Base-by-base conservation (phyloP, 2,888 invertebrate genomes). In the Nasonia oneida region DNA sequence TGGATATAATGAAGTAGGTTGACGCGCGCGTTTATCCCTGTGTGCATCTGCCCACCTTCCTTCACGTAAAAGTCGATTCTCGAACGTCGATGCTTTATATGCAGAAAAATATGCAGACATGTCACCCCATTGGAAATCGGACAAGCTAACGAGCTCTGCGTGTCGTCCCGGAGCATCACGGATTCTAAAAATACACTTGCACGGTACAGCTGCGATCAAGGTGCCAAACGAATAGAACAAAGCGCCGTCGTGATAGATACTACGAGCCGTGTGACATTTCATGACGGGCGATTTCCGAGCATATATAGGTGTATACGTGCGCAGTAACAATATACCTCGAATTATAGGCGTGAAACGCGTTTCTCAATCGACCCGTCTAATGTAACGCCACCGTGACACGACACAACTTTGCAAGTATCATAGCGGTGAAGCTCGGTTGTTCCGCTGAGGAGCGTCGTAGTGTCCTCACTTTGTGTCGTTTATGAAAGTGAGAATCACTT, bases 321-420 rank as follows among this genome's bases (percentile, higher is more conserved):
- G 47, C 23, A n/a, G 14, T 61, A 57, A 39, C 64, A 75, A 29
- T 18, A 2, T 50, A 12, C 29, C 61, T 73, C 80, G 39, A 50
- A 23, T 76, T 83, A 84, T 75, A 85, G 84, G 86, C 88, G 85
- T 88, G 88, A 88, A 87, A 85, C 86, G 77, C 84, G 75, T 87
- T 87, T 87, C 76, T 83, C 87, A 86, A 86, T 86, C 87, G 84
- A 86, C 78, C 86, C 74, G 79, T 50, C 83, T 76, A 84, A 83
- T 78, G 85, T 86, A 78, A 85, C 77, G 85, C 81, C 87, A 83
- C 85, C 88, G 84, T 88, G 86, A 88, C 88, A 83, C 81, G 87
- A 88, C 88, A 88, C 75, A 84, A 85, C 64, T 71, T 74, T 5
- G 50, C 64, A 14, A 61, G 57, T 61, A 8, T 42, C 6, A 42